Conservation (phyloP, 2,888 invertebrate species). For the Drosophila picticornis region DNA sequence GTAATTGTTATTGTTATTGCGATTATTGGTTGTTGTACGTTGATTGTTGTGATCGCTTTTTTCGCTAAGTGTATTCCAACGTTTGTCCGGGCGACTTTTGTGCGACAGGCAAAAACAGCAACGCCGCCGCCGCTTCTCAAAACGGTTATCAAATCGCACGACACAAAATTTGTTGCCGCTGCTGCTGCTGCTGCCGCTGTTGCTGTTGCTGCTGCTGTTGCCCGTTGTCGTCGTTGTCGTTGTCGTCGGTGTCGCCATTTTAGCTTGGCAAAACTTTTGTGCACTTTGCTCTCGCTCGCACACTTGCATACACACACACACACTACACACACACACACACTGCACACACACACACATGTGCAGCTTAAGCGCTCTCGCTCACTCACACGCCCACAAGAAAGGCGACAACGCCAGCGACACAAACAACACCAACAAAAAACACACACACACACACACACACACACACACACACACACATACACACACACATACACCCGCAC, state of each 20-base stretch:
- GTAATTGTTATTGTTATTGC: background rate
- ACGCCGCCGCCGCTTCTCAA: constrained; percentile 72
- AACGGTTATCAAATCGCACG: constrained; percentile 75
- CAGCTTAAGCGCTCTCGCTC: constrained; percentile 44
- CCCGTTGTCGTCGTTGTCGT: constrained; percentile 46
- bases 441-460: constrained; percentile 11
- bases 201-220: constrained; percentile 40
- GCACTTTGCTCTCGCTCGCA: constrained; percentile 74
- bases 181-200: constrained; percentile 29
- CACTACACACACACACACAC: constrained; percentile 6
- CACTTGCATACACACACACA: constrained; percentile 16
- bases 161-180: constrained; percentile 60
- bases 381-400: constrained; percentile 29
- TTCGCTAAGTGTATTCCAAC: background rate
- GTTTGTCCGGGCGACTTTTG: constrained; percentile 42
- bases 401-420: constrained; percentile 44
- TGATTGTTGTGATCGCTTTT: constrained; percentile 4
- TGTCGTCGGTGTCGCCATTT: constrained; percentile 71
- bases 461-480: constrained; percentile 19
- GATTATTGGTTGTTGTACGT: background rate
- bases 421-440: constrained; percentile 24
- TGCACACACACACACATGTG: constrained; percentile 11
- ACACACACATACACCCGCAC: constrained; percentile 39
- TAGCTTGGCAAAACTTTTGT: constrained; percentile 72
- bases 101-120: constrained; percentile 59